Conservation (phyloP, 2,888 invertebrate species). For the Yponomeuta malinellus region DNA sequence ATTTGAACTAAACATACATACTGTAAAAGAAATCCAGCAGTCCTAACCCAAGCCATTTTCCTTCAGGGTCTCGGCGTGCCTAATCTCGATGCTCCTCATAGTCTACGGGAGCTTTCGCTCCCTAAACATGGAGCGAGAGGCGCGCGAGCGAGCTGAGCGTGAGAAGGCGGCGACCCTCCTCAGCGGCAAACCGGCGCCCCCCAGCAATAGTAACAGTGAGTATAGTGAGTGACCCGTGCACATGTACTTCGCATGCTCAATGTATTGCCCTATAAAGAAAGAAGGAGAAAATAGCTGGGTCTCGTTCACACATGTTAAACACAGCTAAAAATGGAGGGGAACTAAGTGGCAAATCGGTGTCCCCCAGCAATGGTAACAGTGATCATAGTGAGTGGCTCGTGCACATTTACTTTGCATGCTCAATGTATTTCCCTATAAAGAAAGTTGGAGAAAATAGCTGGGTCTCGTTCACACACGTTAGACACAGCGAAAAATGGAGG, state of each 20-base stretch:
- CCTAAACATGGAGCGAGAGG: slow-evolving; percentile 96
- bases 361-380: slow-evolving; percentile 54
- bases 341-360: slow-evolving; percentile 78
- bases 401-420: background rate
- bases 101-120: slow-evolving; percentile 98
- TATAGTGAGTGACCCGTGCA: background rate
- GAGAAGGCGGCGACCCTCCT: slow-evolving; percentile 80
- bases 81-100: slow-evolving; percentile 97
- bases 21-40: background rate
- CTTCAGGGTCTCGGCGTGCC: slow-evolving; percentile 91
- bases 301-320: too few species aligned
- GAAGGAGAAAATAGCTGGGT: slow-evolving; percentile 30
- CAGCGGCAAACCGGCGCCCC: slow-evolving; percentile 62
- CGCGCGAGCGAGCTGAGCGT: slow-evolving; percentile 87
- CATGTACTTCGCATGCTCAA: background rate
- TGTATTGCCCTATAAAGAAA: background rate
- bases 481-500: slow-evolving; percentile 75
- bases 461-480: too few species aligned
- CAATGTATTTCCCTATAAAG: background rate
- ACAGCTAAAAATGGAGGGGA: slow-evolving; percentile 40
- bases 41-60: background rate
- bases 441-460: slow-evolving; percentile 30
- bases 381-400: slow-evolving; percentile 25
- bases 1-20: too few species aligned
- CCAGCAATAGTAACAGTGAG: slow-evolving; percentile 52